Base-by-base conservation (phyloP, 2,113 vertebrate genomes). In the Scopus umbretta region DNA sequence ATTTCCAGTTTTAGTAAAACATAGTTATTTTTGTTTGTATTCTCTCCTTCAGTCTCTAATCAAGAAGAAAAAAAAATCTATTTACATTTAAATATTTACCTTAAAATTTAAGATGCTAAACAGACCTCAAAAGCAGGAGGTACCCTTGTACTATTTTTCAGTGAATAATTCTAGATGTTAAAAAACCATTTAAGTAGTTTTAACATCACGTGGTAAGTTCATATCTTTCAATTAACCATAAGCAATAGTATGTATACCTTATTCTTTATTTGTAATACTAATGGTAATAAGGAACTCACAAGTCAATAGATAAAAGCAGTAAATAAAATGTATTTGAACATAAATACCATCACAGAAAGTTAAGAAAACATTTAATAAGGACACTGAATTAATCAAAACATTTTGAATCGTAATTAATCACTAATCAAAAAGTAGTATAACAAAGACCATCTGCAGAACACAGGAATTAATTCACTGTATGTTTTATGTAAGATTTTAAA, bases 1-100 rank as follows among this genome's bases (percentile, higher is more conserved):
- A 92, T 95, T 91, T 86, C 32, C 26, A 55, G 16, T 43, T 89
- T 91, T 76, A 96, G 82, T 67, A 71, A 95, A 91, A 80, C 30
- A 68, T 55, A 66, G 49, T 45, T 80, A 59, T 45, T 83, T 72
- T 75, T 81, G 42, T 72, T 80, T 65, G 13, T 19, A 74, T 62
- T 88, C 3, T 45, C 13, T 52, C 29, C 36, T 68, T 83, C 50
- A 90, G 21, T 25, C 38, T 66, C 40, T 43, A 26, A 50, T 30
- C 17, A 93, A 38, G 8, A 93, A 38, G 8, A 21, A 79, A 80
- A 85, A 29, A 16, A 36, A 2, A 40, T 3, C 36, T 70, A 63
- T 22, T 74, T 32, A 45, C 5, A 73, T 76, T 86, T 26, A 68
- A 86, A 38, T 29, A n/a, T 36, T 72, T 67, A 66, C 50, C 29